These are phyloP conservation scores for Astyanax mexicanus DNA, from an alignment of 2,797 vertebrate species.

Conservation along the genomic window DNA sequence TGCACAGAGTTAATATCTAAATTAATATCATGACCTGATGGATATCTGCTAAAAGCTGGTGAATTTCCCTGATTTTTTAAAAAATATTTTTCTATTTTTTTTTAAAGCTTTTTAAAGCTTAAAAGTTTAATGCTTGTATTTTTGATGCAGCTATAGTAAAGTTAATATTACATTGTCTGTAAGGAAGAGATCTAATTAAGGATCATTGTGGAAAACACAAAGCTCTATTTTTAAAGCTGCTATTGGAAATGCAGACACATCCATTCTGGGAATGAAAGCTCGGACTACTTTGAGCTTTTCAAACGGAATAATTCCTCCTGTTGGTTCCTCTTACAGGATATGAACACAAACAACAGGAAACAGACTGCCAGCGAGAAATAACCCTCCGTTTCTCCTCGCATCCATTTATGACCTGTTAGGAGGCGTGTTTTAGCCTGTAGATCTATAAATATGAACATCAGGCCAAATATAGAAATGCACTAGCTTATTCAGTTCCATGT, in stretches of 20 bases:
- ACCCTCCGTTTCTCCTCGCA: constrained; percentile 35
- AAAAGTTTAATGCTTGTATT: too few species aligned
- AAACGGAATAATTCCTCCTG: constrained; percentile 46
- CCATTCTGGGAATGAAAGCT: constrained; percentile 28
- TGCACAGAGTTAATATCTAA: too few species aligned
- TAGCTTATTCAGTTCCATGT: background rate
- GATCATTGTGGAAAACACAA: background rate
- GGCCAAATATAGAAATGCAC: background rate
- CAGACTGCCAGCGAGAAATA: constrained; percentile 46
- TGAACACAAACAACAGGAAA: constrained; percentile 57
- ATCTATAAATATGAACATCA: constrained; percentile 34
- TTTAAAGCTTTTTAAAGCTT: too few species aligned
- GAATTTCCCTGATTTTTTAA: too few species aligned
- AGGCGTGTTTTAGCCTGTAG: constrained; percentile 2
- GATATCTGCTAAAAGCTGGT: too few species aligned
- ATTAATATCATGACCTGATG: too few species aligned
- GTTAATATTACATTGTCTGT: too few species aligned
- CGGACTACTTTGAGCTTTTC: constrained; percentile 37
- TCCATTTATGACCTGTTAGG: constrained; percentile 35
- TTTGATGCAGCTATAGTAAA: too few species aligned
- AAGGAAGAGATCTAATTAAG: too few species aligned
- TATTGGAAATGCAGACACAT: constrained; percentile 23
- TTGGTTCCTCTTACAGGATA: constrained; percentile 53
- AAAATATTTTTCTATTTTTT: too few species aligned
- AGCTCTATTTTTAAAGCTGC: constrained; percentile 1